Conservation (phyloP, 1,140 invertebrate genomes). For the Chlorops oryzae region DNA sequence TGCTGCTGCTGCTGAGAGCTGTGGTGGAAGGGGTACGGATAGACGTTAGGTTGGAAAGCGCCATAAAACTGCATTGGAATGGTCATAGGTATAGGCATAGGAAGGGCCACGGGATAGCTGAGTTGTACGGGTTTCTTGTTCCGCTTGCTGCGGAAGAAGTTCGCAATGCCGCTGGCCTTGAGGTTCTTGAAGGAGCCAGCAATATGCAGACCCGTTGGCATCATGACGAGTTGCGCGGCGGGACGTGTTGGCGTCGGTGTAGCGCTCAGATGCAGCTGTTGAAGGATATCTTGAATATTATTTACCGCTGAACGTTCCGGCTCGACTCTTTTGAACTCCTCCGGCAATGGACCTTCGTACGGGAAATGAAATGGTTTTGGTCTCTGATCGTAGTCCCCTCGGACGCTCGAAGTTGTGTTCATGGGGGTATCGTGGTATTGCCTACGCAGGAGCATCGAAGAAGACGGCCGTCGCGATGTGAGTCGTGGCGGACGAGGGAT, state of each 20-base stretch:
- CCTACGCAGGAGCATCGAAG: slow-evolving; percentile 22
- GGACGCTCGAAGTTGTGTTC: neutral
- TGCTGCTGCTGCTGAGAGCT: too few species aligned
- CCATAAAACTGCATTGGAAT: slow-evolving; percentile 12
- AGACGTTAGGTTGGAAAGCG: too few species aligned
- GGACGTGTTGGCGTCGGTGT: slow-evolving; percentile 32
- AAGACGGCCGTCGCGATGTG: slow-evolving; percentile 28
- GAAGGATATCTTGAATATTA: slow-evolving; percentile 42
- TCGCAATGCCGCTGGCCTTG: slow-evolving; percentile 38
- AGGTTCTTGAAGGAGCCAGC: slow-evolving; percentile 39
- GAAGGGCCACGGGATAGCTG: slow-evolving; percentile 27
- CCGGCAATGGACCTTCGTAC: slow-evolving; percentile 35
- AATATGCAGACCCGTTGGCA: slow-evolving; percentile 40
- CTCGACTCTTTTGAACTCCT: slow-evolving; percentile 36
- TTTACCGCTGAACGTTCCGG: slow-evolving; percentile 21
- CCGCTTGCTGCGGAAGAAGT: slow-evolving; percentile 38
- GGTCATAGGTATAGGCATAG: slow-evolving; percentile 15
- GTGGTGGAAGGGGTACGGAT: too few species aligned
- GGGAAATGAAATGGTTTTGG: slow-evolving; percentile 44
- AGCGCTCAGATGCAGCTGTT: slow-evolving; percentile 29
- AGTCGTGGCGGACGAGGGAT: slow-evolving; percentile 35
- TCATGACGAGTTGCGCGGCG: slow-evolving; percentile 35
- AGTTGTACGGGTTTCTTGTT: slow-evolving; percentile 41
- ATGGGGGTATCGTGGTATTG: slow-evolving; percentile 34
- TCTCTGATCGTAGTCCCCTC: slow-evolving; percentile 21